A percentile compares a stretch with the other conserved stretches of the same genome.
These are phyloP conservation scores for Rhinoderma darwinii DNA, from an alignment of 2,113 vertebrate genomes.

Conservation along the genomic window DNA sequence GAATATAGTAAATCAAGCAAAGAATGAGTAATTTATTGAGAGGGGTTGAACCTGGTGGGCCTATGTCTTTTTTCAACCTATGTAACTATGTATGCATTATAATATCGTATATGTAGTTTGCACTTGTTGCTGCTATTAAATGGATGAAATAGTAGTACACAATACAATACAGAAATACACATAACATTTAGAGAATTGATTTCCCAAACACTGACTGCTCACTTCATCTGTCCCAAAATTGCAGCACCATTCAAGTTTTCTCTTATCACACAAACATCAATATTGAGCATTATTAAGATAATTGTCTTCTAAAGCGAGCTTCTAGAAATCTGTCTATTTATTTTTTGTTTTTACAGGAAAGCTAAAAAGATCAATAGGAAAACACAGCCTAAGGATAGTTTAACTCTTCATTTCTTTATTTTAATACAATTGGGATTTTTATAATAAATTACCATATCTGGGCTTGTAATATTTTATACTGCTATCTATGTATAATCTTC, in stretches of 20 bases:
- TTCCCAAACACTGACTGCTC: neutral
- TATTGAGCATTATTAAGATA: constrained; percentile 19
- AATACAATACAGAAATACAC: neutral
- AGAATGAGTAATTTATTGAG: too few species aligned
- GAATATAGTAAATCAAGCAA: too few species aligned
- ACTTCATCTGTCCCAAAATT: constrained; percentile 22
- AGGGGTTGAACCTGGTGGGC: too few species aligned
- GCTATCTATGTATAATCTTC: neutral
- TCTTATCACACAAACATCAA: constrained; percentile 7
- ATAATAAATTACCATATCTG: neutral
- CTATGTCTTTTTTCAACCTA: too few species aligned
- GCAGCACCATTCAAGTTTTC: neutral
- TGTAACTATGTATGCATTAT: neutral
- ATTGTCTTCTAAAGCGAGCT: neutral
- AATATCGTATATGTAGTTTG: neutral
- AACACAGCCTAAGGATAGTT: neutral
- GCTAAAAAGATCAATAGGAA: neutral
- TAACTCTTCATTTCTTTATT: neutral
- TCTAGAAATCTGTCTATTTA: neutral
- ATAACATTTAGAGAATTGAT: constrained; percentile 8
- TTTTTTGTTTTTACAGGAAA: neutral
- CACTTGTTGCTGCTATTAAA: neutral
- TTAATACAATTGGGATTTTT: neutral
- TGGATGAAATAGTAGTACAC: neutral
- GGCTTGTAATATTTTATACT: neutral